These are phyloP conservation scores for Characodon lateralis DNA, from an alignment of 2,797 vertebrate genomes.

Conservation along the genomic window DNA sequence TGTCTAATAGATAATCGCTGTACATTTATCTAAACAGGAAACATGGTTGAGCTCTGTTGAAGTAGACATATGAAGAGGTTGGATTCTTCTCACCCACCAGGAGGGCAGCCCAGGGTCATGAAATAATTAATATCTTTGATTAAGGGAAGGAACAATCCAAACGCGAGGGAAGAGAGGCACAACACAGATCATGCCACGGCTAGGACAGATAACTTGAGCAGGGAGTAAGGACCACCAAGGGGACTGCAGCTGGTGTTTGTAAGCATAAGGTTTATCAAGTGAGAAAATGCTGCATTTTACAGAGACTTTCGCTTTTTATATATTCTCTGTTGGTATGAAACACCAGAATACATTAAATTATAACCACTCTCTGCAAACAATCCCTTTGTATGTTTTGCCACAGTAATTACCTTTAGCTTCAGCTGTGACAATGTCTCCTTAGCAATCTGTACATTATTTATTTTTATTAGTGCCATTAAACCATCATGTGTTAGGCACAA, in stretches of 20 bases:
- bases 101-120: neutral
- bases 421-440: neutral
- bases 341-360: neutral
- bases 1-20: no score
- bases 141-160: neutral
- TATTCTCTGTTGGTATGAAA: neutral
- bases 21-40: no score
- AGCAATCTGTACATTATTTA: neutral
- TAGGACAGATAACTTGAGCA: neutral
- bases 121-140: neutral
- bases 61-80: neutral
- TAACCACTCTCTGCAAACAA: neutral
- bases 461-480: neutral
- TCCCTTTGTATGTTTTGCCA: neutral
- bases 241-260: no score
- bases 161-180: neutral
- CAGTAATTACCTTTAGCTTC: neutral
- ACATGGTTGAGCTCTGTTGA: no score
- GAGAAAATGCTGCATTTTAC: no score
- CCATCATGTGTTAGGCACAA: neutral
- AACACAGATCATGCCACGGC: neutral
- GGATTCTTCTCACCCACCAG: neutral
- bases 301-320: no score
- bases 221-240: no score
- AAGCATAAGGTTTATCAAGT: no score